These are phyloP conservation scores for Frankliniella intonsa DNA, from an alignment of 2,888 invertebrate species.

Conservation along the genomic window DNA sequence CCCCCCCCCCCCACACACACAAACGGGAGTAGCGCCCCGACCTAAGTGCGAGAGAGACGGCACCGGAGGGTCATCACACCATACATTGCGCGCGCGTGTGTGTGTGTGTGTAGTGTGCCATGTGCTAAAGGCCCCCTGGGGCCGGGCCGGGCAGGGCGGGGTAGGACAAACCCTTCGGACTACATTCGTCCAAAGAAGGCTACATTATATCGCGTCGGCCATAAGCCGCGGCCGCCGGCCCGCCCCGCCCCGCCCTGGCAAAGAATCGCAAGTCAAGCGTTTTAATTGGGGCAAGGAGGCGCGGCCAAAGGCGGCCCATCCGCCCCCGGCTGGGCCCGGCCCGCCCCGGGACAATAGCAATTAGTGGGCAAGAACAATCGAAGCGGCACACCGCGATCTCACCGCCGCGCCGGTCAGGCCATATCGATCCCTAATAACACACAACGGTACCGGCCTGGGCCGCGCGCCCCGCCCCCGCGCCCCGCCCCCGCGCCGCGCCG, in stretches of 20 bases:
- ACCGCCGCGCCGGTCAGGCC: no score
- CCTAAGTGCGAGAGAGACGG: no score
- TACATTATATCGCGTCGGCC: not conserved
- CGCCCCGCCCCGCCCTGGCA: not conserved
- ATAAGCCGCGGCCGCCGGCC: not conserved
- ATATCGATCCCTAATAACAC: not conserved
- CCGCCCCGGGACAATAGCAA: not conserved
- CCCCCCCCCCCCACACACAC: not conserved
- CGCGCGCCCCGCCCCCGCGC: not conserved
- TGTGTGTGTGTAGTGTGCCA: not conserved
- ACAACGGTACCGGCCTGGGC: no score
- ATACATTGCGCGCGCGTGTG: not conserved
- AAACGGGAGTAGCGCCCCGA: no score
- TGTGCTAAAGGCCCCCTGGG: not conserved
- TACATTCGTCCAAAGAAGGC: not conserved
- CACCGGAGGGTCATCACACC: not conserved
- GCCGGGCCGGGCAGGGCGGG: not conserved
- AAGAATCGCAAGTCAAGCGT: constrained; percentile 2
- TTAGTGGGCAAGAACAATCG: not conserved
- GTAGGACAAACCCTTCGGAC: not conserved
- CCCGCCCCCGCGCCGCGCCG: not conserved
- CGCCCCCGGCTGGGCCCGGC: not conserved
- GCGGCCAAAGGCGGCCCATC: not conserved
- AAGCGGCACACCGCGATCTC: not conserved
- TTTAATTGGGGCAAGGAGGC: constrained; percentile 10